Base-by-base conservation (phyloP, 2,888 invertebrate species). In the Opisthograptis luteolata region DNA sequence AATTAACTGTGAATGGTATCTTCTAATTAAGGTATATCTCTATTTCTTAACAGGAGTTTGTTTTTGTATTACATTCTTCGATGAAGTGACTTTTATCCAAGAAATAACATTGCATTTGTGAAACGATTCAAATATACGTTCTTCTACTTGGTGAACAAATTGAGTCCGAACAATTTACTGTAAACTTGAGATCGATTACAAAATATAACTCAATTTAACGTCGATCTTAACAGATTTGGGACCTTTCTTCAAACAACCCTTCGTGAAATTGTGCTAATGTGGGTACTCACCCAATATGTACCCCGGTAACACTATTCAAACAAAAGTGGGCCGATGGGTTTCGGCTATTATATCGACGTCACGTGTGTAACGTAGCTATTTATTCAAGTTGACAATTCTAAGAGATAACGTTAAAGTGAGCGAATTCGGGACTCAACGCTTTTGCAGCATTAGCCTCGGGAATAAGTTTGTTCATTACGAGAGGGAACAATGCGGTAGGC, bases 391-490 rank as follows among this genome's bases (percentile, higher is more conserved):
- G 80, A 84, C 85, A 86, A 80, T 77, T 76, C 62, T 45, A 54
- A 49, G 63, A 80, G 87, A 87, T 87, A 88, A 84, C 73, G 72
- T 70, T 71, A 66, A 71, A 79, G 75, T 68, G 71, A 73, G 73
- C 58, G 81, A 86, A 86, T 90, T 90, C 73, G 87, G 87, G 70
- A 74, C 75, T 71, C 72, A 68, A 61, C 70, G 77, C 75, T 77
- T 82, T 42, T 79, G 79, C 78, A 73, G 84, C 68, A 83, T 89
- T 87, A 88, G 87, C 81, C 71, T 75, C 73, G 75, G 79, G 84
- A 87, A 85, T 86, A 90, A 90, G 88, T 90, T 90, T 83, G 87
- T 90, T 90, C 90, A 90, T 90, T 90, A 90, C 84, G 72, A 67
- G 64, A 64, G 79, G 66, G 83, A 89, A 88, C 90, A 88, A 89